A percentile compares a stretch with the other conserved stretches of the same genome.
Evolutionary conservation across 2,888 invertebrate genomes (phyloP).

Genomic region (Notocelia uddmanniana): DNA sequence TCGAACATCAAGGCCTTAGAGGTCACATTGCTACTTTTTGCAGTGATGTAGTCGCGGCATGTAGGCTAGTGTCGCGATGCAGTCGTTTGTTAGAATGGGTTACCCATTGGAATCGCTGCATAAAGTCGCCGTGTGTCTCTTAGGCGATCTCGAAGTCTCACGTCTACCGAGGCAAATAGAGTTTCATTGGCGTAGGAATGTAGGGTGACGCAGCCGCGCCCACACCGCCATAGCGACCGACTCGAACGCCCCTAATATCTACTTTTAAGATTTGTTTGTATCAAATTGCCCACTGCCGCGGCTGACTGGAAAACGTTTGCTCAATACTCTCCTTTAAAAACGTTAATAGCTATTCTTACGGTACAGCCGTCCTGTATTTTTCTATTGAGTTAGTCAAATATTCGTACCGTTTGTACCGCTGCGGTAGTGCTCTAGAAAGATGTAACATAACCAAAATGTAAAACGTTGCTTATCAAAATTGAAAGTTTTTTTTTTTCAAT

Average conservation of each 20-base stretch:
- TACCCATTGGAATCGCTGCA: no score
- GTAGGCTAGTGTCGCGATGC: no score
- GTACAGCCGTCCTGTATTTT: constrained; percentile 33
- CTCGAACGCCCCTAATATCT: constrained; percentile 29
- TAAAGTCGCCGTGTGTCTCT: no score
- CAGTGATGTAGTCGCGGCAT: no score
- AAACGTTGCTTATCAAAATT: constrained; percentile 12
- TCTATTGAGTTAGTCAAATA: constrained; percentile 14
- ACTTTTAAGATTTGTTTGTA: constrained; percentile 15
- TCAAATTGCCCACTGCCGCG: constrained; percentile 20
- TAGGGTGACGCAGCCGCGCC: constrained; percentile 35
- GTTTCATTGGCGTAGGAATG: constrained; percentile 17
- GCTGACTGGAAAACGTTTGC: constrained; percentile 30
- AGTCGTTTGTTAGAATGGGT: no score
- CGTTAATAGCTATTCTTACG: constrained; percentile 8
- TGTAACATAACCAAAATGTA: constrained; percentile 15
- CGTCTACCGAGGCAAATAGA: neutral
- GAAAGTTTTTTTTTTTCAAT: neutral
- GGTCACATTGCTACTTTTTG: no score
- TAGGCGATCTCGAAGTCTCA: no score
- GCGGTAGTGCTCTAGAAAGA: constrained; percentile 23
- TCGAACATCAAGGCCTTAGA: neutral
- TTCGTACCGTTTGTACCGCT: constrained; percentile 24
- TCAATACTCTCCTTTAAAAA: constrained; percentile 30
- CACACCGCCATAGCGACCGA: constrained; percentile 41